Base-by-base conservation (phyloP, 2,113 vertebrate species). In the Cyanistes caeruleus region DNA sequence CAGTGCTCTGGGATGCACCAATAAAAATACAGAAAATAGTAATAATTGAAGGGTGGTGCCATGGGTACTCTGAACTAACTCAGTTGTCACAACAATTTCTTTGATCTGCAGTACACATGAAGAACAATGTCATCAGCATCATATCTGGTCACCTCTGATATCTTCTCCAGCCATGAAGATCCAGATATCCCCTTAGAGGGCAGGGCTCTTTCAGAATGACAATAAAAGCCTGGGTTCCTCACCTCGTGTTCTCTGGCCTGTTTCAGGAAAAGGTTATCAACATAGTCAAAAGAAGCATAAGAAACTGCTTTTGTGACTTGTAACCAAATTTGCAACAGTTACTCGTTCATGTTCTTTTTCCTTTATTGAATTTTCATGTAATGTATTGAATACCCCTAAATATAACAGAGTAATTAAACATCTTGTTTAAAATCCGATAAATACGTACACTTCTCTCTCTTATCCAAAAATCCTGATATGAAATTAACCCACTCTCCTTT, bases 161-260 rank as follows among this genome's bases (percentile, higher is more conserved):
- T 30, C 9, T 13, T 5, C 10, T 8, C 7, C 2, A 5, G 8
- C 3, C 7, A 28, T 15, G 9, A 55, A 81, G 27, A 64, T 21
- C 52, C 49, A 69, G 15, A 8, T 73, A 30, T 10, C 3, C 10
- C 13, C 11, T 77, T 25, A n/a, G 2, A 68, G 13, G 12, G 3
- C 6, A 18, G 15, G 15, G 4, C 0, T 17, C 41, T 75, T 83
- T 44, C 43, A 41, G 27, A 25, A 65, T 0, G 1, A 15, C 1
- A 58, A 10, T 33, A 74, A 73, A 69, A 77, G 5, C 15, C 33
- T 28, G 14, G 30, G 9, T 14, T 73, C 25, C 14, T 28, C 28
- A 30, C 28, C 35, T 72, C 31, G 28, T 69, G 20, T 2, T 56
- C 49, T 63, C 11, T 12, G 12, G 13, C 15, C 35, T 64, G 1